These are phyloP conservation scores for Hyles vespertilio DNA, from an alignment of 1,140 invertebrate species.

Conservation along the genomic window DNA sequence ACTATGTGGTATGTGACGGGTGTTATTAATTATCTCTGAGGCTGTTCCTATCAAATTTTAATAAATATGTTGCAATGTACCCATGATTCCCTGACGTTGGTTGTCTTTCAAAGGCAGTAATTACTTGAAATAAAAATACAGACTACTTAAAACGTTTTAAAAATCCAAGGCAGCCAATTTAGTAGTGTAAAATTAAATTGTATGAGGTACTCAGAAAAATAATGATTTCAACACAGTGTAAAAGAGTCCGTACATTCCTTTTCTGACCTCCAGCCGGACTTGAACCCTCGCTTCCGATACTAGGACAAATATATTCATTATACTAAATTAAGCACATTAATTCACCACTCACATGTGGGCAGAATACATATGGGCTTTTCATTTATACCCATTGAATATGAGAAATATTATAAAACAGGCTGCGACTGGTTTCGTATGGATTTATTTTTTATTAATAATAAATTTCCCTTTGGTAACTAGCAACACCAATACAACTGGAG, in stretches of 20 bases:
- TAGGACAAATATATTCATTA: constrained; percentile 27
- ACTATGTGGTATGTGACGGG: no score
- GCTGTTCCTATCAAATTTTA: no score
- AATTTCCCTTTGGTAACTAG: not conserved
- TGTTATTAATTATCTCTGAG: no score
- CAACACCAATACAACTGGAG: not conserved
- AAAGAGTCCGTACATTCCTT: not conserved
- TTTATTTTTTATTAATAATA: constrained; percentile 1
- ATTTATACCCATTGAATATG: not conserved
- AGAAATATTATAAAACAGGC: not conserved
- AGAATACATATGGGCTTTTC: no score
- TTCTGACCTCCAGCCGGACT: constrained; percentile 7
- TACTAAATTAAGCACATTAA: constrained; percentile 30
- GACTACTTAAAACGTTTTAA: no score
- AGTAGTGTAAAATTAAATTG: no score
- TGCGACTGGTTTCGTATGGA: not conserved
- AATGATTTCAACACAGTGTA: not conserved
- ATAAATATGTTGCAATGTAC: no score
- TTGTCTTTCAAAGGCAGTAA: no score
- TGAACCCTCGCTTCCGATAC: constrained; percentile 27
- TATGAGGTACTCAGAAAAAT: no score
- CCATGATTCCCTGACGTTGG: no score
- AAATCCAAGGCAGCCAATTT: no score
- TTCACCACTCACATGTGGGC: constrained; percentile 3
- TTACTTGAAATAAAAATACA: no score